Conservation (phyloP, 2,113 vertebrate genomes). For the Nesoenas mayeri region DNA sequence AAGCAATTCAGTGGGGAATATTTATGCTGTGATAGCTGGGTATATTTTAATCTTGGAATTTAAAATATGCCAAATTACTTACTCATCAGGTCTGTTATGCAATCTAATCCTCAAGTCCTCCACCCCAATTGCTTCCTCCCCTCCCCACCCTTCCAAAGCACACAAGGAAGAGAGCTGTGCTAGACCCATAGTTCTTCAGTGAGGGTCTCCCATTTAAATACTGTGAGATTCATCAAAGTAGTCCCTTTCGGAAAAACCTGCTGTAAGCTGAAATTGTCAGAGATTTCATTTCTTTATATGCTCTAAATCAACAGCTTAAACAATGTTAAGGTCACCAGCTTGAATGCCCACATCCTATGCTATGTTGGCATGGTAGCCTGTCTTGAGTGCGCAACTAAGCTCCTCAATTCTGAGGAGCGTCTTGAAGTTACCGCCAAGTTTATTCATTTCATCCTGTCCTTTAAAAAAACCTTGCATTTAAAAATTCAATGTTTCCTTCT, state of each 20-base stretch:
- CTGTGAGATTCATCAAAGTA: background rate
- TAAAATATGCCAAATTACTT: background rate
- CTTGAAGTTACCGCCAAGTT: background rate
- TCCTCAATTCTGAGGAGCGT: background rate
- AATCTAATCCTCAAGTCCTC: background rate
- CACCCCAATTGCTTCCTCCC: background rate
- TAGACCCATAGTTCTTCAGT: background rate
- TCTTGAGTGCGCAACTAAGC: background rate
- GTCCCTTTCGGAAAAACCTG: background rate
- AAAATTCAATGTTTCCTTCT: background rate
- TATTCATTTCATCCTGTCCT: background rate
- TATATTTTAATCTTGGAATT: background rate
- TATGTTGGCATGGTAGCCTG: background rate
- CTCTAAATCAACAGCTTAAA: background rate
- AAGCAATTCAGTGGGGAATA: background rate
- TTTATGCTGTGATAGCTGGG: background rate
- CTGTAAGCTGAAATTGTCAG: background rate
- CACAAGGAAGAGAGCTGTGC: background rate
- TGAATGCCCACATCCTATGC: background rate
- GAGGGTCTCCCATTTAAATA: background rate
- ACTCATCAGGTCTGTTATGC: background rate
- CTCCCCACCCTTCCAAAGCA: background rate
- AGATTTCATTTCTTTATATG: background rate
- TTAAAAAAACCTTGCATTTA: background rate
- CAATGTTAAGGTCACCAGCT: background rate